phyloP scores from a whole-genome alignment of 2,888 invertebrate species.

The Rhogogaster chlorosoma region DNA sequence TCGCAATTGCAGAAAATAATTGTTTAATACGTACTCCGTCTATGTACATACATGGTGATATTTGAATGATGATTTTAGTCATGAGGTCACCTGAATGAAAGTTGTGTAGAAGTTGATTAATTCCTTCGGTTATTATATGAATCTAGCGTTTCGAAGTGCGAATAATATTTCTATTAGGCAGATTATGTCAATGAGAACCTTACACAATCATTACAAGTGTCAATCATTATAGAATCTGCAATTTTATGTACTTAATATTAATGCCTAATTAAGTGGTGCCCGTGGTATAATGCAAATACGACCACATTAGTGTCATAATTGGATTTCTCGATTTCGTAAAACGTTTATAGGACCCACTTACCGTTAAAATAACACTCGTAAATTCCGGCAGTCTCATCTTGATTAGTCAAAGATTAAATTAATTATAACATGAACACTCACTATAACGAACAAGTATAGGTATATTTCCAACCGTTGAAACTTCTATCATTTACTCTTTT shows the following conservation, averaged over 20 bases:
- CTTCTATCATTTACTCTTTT: background rate
- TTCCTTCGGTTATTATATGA: background rate
- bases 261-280: background rate
- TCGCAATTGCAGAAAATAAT: background rate
- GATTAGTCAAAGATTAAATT: slow-evolving; percentile 19
- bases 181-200: slow-evolving; percentile 30
- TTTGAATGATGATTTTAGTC: background rate
- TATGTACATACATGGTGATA: background rate
- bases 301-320: background rate
- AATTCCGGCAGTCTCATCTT: slow-evolving; percentile 27
- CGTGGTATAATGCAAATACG: slow-evolving; percentile 12
- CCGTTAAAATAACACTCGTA: slow-evolving; percentile 33
- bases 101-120: slow-evolving; percentile 4
- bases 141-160: background rate
- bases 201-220: slow-evolving; percentile 28
- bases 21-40: background rate
- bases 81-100: slow-evolving; percentile 33
- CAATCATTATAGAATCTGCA: background rate
- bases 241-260: background rate
- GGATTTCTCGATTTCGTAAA: slow-evolving; percentile 1
- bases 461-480: background rate
- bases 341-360: slow-evolving; percentile 13
- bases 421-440: slow-evolving; percentile 32
- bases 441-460: background rate
- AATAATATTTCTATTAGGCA: slow-evolving; percentile 19